These are phyloP conservation scores for Halcyon badia DNA, from an alignment of 2,797 vertebrate genomes.

Conservation along the genomic window DNA sequence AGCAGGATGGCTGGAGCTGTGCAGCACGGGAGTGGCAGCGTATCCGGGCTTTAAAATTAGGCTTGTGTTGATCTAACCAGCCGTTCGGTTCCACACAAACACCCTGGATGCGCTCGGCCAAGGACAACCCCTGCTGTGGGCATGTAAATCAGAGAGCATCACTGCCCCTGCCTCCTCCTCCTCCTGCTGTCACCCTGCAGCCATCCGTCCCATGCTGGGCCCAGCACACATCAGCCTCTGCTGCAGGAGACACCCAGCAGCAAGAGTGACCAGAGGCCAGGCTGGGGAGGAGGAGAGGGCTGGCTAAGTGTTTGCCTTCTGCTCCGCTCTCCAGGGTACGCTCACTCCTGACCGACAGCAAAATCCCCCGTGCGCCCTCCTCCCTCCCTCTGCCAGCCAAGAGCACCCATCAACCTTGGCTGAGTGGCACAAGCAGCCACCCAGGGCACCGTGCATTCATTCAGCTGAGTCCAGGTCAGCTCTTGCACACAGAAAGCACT, in stretches of 20 bases:
- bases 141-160: background rate
- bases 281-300: background rate
- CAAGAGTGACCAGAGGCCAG: background rate
- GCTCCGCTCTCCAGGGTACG: background rate
- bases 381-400: background rate
- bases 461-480: background rate
- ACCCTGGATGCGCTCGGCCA: background rate
- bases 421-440: background rate
- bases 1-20: background rate
- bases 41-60: constrained; percentile 19
- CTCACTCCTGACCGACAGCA: background rate
- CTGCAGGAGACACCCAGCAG: background rate
- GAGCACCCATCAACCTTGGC: background rate
- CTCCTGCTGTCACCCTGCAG: background rate
- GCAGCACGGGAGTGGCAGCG: background rate
- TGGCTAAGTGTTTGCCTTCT: background rate
- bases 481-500: background rate
- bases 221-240: background rate
- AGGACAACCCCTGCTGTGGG: constrained; percentile 20
- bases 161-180: background rate
- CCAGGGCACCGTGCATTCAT: background rate
- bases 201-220: background rate
- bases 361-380: background rate
- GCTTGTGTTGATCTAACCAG: background rate
- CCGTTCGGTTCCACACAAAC: background rate